phyloP scores from a whole-genome alignment of 2,113 vertebrate genomes.

The Etheostoma spectabile region DNA sequence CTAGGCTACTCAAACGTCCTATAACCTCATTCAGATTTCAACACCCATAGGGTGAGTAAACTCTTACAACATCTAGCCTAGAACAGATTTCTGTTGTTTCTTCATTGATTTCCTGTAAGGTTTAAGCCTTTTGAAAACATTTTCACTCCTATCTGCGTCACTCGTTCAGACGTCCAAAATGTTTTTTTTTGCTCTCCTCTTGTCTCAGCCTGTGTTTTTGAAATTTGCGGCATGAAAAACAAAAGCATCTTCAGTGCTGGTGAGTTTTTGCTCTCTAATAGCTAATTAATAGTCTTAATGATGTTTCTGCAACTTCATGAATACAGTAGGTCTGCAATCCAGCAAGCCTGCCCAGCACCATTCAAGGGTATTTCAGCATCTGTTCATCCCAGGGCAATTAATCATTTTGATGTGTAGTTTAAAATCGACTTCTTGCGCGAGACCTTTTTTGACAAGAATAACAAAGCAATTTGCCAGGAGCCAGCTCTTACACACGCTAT shows the following conservation, averaged over 20 bases:
- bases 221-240: neutral
- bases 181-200: neutral
- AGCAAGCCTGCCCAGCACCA: conserved; percentile 82
- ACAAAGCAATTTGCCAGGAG: conserved; percentile 99
- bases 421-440: conserved; percentile 95
- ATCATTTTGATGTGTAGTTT: conserved; percentile 99
- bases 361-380: conserved; percentile 96
- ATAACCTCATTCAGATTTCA: neutral
- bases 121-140: conserved; percentile 1
- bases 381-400: conserved; percentile 97
- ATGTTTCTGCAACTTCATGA: conserved; percentile 90
- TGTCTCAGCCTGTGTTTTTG: conserved; percentile 22
- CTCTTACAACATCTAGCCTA: neutral
- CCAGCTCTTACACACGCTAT: conserved; percentile 94
- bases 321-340: conserved; percentile 89
- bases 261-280: conserved; percentile 81
- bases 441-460: conserved; percentile 96
- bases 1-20: neutral
- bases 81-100: neutral
- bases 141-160: neutral
- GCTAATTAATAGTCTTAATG: conserved; percentile 95
- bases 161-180: neutral
- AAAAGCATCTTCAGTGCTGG: conserved; percentile 38
- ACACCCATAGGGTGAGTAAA: neutral
- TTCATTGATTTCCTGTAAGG: conserved; percentile 21